phyloP scores from a whole-genome alignment of 2,888 invertebrate species.

The Aelia acuminata region DNA sequence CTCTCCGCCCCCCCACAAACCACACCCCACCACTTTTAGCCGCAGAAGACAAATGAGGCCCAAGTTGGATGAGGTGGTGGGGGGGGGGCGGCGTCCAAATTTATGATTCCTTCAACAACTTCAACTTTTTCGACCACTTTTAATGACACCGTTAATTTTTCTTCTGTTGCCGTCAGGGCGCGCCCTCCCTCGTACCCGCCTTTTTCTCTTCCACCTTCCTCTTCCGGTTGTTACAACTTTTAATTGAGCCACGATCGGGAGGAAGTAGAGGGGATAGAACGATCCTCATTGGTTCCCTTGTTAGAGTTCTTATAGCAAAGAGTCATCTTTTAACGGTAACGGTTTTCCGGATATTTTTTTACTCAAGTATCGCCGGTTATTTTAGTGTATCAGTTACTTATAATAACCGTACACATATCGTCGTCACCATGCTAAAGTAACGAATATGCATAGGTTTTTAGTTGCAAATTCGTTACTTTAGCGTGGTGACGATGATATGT shows the following conservation, averaged over 20 bases:
- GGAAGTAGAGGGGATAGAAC: neutral
- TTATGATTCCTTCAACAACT: slow-evolving; percentile 46
- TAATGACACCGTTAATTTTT: slow-evolving; percentile 50
- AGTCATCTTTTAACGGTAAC: too few species aligned
- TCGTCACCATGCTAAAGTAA: too few species aligned
- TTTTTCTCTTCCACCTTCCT: slow-evolving; percentile 6
- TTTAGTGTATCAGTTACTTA: too few species aligned
- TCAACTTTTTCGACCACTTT: slow-evolving; percentile 42
- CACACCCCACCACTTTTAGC: too few species aligned
- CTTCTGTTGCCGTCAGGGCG: slow-evolving; percentile 8
- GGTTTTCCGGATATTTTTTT: too few species aligned
- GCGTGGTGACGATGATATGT: too few species aligned
- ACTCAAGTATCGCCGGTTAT: too few species aligned
- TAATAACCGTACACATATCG: too few species aligned
- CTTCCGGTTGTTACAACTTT: slow-evolving; percentile 28
- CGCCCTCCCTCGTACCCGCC: neutral
- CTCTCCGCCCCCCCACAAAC: neutral
- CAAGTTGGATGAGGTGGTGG: neutral
- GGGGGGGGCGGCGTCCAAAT: neutral
- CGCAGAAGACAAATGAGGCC: slow-evolving; percentile 21
- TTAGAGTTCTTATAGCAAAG: neutral
- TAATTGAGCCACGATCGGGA: neutral
- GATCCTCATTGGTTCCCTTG: neutral
- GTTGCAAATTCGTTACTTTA: too few species aligned
- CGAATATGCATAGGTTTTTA: too few species aligned